These are phyloP conservation scores for Noctuana brunneofusca DNA, from an alignment of 2,888 invertebrate species.

Conservation along the genomic window DNA sequence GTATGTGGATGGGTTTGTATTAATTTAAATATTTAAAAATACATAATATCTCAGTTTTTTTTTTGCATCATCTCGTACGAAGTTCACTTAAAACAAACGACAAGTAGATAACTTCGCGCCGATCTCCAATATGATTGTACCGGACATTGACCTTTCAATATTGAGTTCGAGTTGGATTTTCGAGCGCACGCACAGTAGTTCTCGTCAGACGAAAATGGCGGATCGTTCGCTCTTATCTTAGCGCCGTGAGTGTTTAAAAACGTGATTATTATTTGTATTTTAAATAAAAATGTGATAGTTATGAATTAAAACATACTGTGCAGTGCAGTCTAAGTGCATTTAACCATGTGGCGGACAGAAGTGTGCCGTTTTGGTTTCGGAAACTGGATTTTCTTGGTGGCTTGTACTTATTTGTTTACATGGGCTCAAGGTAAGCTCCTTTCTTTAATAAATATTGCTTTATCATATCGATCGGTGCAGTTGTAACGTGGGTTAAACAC, in stretches of 20 bases:
- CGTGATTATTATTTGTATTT: slow-evolving; percentile 59
- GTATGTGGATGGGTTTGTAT: too few relatives aligned
- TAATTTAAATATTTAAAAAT: too few relatives aligned
- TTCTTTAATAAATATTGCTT: slow-evolving; percentile 67
- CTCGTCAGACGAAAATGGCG: slow-evolving; percentile 70
- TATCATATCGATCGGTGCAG: slow-evolving; percentile 65
- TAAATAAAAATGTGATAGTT: slow-evolving; percentile 78
- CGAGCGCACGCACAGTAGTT: slow-evolving; percentile 59
- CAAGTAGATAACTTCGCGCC: slow-evolving; percentile 48
- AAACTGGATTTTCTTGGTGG: slow-evolving; percentile 79
- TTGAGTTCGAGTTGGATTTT: slow-evolving; percentile 65
- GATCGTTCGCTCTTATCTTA: slow-evolving; percentile 46
- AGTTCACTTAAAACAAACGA: slow-evolving; percentile 12
- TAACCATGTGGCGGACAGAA: slow-evolving; percentile 77
- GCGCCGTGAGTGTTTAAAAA: slow-evolving; percentile 39
- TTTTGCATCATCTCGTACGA: background rate
- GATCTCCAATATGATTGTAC: slow-evolving; percentile 49
- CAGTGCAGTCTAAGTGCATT: slow-evolving; percentile 67
- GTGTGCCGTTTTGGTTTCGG: slow-evolving; percentile 71
- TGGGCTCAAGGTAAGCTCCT: slow-evolving; percentile 78
- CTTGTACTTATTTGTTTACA: slow-evolving; percentile 79
- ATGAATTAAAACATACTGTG: slow-evolving; percentile 78
- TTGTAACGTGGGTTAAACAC: slow-evolving; percentile 28
- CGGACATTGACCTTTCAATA: slow-evolving; percentile 80
- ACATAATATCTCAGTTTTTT: slow-evolving; percentile 6